A percentile compares a stretch with the other conserved stretches of the same genome.
These are phyloP conservation scores for Mesoligia furuncula DNA, from an alignment of 2,888 invertebrate species.

Conservation along the genomic window DNA sequence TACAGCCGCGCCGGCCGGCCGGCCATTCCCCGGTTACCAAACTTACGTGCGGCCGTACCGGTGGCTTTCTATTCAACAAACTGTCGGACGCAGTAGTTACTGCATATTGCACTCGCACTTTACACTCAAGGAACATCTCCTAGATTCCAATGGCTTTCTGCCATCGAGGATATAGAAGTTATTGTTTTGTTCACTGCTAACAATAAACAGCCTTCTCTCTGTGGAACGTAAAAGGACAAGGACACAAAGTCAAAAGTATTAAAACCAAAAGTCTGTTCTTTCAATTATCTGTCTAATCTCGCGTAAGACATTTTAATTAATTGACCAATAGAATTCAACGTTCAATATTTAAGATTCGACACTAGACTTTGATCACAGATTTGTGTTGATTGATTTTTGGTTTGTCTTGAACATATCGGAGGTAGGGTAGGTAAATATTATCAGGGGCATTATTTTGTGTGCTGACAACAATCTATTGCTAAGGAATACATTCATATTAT, in stretches of 20 bases:
- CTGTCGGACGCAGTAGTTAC: constrained; percentile 67
- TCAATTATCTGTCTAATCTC: not conserved
- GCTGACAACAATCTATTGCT: too few relatives aligned
- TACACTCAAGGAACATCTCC: constrained; percentile 29
- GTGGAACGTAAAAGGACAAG: not conserved
- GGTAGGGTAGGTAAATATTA: too few relatives aligned
- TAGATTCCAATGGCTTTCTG: constrained; percentile 24
- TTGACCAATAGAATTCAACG: constrained; percentile 7
- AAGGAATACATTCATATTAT: too few relatives aligned
- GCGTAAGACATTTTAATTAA: constrained; percentile 26
- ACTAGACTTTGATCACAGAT: not conserved
- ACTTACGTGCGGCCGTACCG: constrained; percentile 47
- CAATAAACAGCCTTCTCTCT: not conserved
- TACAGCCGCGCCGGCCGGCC: constrained; percentile 14
- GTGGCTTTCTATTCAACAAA: constrained; percentile 61
- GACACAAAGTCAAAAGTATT: not conserved
- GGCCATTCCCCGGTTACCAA: constrained; percentile 30
- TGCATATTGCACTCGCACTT: constrained; percentile 67
- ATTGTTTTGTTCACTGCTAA: not conserved
- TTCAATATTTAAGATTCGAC: constrained; percentile 17
- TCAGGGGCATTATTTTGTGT: not conserved
- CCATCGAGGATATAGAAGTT: not conserved
- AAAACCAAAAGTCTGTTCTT: not conserved
- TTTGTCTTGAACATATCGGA: not conserved
- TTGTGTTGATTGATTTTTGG: constrained; percentile 2